Conservation (phyloP, 2,888 invertebrate species). For the Orthosia gracilis region DNA sequence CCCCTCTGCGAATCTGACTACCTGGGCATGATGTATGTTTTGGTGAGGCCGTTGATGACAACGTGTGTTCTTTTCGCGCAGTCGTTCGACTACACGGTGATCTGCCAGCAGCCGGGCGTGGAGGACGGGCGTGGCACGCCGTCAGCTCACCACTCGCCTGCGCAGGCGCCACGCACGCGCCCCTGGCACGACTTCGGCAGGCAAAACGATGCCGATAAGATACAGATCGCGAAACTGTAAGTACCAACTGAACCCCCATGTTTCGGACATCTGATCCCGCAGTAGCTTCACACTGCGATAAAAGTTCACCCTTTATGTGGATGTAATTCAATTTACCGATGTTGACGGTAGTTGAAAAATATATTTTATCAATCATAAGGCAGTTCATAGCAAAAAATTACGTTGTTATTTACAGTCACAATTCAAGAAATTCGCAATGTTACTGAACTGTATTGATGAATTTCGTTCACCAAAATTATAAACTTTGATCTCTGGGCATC, state of each 20-base stretch:
- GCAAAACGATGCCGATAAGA: conserved; percentile 98
- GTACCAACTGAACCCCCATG: conserved; percentile 82
- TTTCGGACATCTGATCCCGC: conserved; percentile 5
- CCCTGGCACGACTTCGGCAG: conserved; percentile 99
- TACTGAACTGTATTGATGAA: too few relatives aligned
- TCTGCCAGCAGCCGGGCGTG: conserved; percentile 93
- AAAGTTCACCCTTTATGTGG: too few relatives aligned
- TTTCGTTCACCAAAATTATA: too few relatives aligned
- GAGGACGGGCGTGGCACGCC: conserved; percentile 92
- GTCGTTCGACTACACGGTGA: conserved; percentile 98
- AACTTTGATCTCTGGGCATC: background rate
- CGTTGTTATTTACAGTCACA: too few relatives aligned
- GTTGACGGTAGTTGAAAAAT: too few relatives aligned
- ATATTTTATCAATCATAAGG: too few relatives aligned
- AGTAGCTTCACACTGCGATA: background rate
- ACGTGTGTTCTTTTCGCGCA: conserved; percentile 78
- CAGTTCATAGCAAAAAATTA: too few relatives aligned
- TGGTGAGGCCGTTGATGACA: conserved; percentile 9
- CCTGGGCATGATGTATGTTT: background rate
- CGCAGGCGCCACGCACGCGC: conserved; percentile 93
- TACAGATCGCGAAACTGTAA: conserved; percentile 99
- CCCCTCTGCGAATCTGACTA: background rate
- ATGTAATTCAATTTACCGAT: too few relatives aligned
- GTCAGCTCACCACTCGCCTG: conserved; percentile 92
- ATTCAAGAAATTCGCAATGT: too few relatives aligned